Base-by-base conservation (phyloP, 2,797 vertebrate species). In the Lophius americanus region DNA sequence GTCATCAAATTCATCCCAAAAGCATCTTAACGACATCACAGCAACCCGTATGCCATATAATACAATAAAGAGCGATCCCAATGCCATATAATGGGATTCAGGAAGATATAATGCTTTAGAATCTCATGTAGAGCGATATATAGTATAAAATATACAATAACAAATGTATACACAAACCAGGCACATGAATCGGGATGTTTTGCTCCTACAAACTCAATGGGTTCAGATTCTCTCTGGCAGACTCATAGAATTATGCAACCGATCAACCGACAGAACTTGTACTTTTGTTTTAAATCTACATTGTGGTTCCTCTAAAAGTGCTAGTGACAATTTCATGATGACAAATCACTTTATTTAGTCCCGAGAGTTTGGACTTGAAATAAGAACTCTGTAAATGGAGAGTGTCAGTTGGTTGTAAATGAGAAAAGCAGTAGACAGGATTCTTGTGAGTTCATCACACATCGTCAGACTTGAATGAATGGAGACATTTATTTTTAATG, bases 261-360 rank as follows among this genome's bases (percentile, higher is more conserved):
- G 10, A 44, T 44, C 43, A 44, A 11, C 43, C 43, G 9, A 44
- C 11, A 63, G 4, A 35, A 13, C 8, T 4, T 8, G 38, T 8
- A 58, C 4, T 32, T 11, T 32, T 11, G 43, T 62, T 36, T 60
- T 51, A 68, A 49, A 4, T 23, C 11, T 6, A 58, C 12, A 62
- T 50, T 8, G 49, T 51, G 42, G 39, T 43, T 48, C 6, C 35
- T 51, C 32, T n/a, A 7, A 59, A 7, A 68, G 36, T 9, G 23
- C 23, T 51, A 61, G 32, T 12, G 11, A 60, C 6, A 33, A 8
- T 70, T 58, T 68, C 33, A 57, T 67, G 14, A 56, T 54, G 58
- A 23, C 2, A 42, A 37, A 33, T 51, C 37, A 37, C 51, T 39
- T 64, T 37, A 55, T 46, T 55, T 11, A 39, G n/a, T 53, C 6